Conservation (phyloP, 2,888 invertebrate species). For the Griposia aprilina region DNA sequence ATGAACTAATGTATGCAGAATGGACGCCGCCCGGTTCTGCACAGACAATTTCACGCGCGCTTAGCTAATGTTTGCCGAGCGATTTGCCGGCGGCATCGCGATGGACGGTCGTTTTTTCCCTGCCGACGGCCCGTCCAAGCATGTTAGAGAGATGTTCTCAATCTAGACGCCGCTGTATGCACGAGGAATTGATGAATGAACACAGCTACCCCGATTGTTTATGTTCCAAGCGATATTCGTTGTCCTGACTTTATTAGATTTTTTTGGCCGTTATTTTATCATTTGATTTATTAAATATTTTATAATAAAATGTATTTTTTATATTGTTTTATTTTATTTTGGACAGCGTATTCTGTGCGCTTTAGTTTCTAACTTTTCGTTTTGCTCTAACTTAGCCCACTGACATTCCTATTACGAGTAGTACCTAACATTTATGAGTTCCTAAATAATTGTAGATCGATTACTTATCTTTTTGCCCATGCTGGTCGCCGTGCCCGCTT, state of each 20-base stretch:
- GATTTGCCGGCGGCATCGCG: constrained; percentile 82
- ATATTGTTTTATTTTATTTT: neutral
- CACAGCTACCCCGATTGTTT: constrained; percentile 36
- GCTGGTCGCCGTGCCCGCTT: neutral
- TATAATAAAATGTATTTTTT: neutral
- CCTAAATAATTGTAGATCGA: neutral
- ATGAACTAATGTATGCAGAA: constrained; percentile 79
- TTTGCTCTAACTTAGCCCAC: neutral
- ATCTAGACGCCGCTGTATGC: constrained; percentile 58
- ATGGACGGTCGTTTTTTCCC: constrained; percentile 74
- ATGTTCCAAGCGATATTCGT: constrained; percentile 14
- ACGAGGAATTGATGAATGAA: constrained; percentile 57
- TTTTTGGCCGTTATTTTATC: neutral
- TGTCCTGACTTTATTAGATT: neutral
- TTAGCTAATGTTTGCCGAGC: constrained; percentile 87
- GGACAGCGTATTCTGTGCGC: too few relatives aligned
- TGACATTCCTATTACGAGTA: neutral
- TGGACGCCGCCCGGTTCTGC: constrained; percentile 74
- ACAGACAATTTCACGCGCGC: constrained; percentile 87
- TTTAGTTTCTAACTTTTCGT: neutral
- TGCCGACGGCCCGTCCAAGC: constrained; percentile 70
- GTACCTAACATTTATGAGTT: neutral
- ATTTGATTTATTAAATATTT: neutral
- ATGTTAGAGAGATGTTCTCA: constrained; percentile 66
- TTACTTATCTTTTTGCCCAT: neutral